Percentiles rank a stretch among this genome's conserved stretches.
Evolutionary conservation across 2,888 invertebrate genomes (phyloP).

Genomic region (Cryptocheilus praepositus): DNA sequence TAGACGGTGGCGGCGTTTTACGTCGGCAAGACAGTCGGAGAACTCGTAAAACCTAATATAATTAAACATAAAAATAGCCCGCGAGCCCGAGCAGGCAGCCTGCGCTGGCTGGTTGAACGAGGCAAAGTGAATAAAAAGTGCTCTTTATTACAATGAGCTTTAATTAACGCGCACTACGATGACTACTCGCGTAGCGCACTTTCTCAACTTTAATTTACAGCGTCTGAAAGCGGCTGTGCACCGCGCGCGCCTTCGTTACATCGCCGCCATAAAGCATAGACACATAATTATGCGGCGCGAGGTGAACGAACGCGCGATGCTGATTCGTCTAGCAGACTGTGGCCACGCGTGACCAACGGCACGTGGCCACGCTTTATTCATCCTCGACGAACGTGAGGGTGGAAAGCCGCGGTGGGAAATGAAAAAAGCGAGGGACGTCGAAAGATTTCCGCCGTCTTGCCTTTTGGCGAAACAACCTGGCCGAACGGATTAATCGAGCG

Average conservation of each 20-base stretch:
- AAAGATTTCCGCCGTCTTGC: too few relatives aligned
- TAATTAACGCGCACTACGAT: constrained; percentile 67
- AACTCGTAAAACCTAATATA: constrained; percentile 65
- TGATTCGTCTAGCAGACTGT: constrained; percentile 42
- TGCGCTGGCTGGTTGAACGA: constrained; percentile 53
- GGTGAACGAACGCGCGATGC: constrained; percentile 52
- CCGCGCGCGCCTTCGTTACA: constrained; percentile 47
- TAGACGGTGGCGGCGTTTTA: constrained; percentile 40
- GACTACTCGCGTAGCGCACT: constrained; percentile 62
- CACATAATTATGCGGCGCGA: constrained; percentile 56
- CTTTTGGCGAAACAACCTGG: too few relatives aligned
- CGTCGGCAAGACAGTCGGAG: constrained; percentile 45
- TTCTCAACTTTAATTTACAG: constrained; percentile 67
- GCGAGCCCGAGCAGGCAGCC: constrained; percentile 28
- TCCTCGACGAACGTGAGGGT: neutral
- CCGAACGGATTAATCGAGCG: too few relatives aligned
- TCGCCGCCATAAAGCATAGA: constrained; percentile 59
- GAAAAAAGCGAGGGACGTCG: too few relatives aligned
- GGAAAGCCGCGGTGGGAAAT: too few relatives aligned
- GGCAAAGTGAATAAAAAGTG: constrained; percentile 65
- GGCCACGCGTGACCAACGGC: too few relatives aligned
- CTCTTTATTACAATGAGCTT: constrained; percentile 72
- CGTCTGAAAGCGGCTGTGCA: constrained; percentile 54
- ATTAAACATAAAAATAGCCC: constrained; percentile 68
- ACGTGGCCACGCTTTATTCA: constrained; percentile 35